Evolutionary conservation across 2,888 invertebrate species (phyloP).

Genomic region (Patella caerulea): DNA sequence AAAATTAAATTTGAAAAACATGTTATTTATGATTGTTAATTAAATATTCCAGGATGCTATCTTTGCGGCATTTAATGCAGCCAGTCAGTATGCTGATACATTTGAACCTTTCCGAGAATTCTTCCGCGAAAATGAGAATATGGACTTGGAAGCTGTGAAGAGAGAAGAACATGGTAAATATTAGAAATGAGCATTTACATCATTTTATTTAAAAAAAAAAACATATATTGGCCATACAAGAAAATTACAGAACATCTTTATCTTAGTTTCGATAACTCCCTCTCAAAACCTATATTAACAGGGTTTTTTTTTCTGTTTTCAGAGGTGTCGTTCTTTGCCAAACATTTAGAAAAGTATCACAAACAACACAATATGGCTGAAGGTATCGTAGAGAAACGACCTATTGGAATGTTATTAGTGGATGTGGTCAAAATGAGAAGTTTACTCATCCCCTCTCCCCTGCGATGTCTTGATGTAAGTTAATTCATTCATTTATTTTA

Average conservation of each 20-base stretch:
- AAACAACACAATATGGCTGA: slow-evolving; percentile 80
- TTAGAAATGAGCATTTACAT: neutral
- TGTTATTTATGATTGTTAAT: no score
- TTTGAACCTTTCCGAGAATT: slow-evolving; percentile 80
- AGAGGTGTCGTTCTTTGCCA: slow-evolving; percentile 78
- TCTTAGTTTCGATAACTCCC: no score
- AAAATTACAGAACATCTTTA: no score
- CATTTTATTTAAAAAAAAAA: no score
- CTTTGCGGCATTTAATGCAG: slow-evolving; percentile 77
- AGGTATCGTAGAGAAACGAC: slow-evolving; percentile 78
- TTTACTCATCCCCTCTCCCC: slow-evolving; percentile 81
- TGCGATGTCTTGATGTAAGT: slow-evolving; percentile 78
- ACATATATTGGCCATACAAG: no score
- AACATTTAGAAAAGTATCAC: slow-evolving; percentile 80
- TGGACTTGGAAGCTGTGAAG: slow-evolving; percentile 78
- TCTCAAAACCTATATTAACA: no score
- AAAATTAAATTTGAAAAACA: no score
- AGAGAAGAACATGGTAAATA: slow-evolving; percentile 75
- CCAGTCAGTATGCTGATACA: slow-evolving; percentile 78
- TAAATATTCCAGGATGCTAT: slow-evolving; percentile 70
- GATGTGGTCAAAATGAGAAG: slow-evolving; percentile 82
- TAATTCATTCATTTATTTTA: neutral
- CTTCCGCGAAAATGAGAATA: slow-evolving; percentile 80
- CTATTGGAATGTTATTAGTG: slow-evolving; percentile 82
- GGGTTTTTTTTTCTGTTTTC: slow-evolving; percentile 14